Percentiles rank a stretch among this genome's conserved stretches.
Evolutionary conservation across 92 coral and sea anemone species (phyloP).

Genomic region (Bergia puertoricense): DNA sequence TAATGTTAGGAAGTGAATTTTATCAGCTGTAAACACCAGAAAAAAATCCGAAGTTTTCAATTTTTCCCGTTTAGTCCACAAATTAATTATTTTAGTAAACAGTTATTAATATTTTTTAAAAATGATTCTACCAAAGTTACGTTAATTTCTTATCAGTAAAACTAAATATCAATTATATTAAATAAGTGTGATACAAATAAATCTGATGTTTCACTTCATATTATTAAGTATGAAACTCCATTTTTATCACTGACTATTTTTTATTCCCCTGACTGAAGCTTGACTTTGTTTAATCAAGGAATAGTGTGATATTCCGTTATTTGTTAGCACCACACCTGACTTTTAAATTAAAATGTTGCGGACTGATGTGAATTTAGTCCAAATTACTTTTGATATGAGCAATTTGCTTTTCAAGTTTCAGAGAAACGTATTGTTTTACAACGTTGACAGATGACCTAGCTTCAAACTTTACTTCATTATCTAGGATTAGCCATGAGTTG

Average conservation of each 20-base stretch:
- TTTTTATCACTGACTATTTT: neutral
- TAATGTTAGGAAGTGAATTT: neutral
- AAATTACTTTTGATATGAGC: neutral
- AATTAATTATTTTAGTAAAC: too few relatives aligned
- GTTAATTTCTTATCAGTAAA: neutral
- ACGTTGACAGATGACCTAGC: neutral
- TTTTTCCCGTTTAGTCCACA: neutral
- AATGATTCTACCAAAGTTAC: too few relatives aligned
- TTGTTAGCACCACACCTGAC: neutral
- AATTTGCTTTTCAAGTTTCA: too few relatives aligned
- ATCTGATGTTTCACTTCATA: too few relatives aligned
- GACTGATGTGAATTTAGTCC: neutral
- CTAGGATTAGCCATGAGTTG: too few relatives aligned
- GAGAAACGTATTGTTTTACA: too few relatives aligned
- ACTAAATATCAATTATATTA: neutral
- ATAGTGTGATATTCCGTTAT: neutral
- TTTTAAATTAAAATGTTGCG: too few relatives aligned
- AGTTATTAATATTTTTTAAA: too few relatives aligned
- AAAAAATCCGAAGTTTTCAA: neutral
- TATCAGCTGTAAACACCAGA: too few relatives aligned
- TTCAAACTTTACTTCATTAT: too few relatives aligned
- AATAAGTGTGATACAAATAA: neutral
- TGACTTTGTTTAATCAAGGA: neutral
- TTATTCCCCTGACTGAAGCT: neutral
- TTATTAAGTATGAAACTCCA: neutral